Evolutionary conservation across 2,113 vertebrate genomes (phyloP).

Genomic region (Podiceps cristatus): DNA sequence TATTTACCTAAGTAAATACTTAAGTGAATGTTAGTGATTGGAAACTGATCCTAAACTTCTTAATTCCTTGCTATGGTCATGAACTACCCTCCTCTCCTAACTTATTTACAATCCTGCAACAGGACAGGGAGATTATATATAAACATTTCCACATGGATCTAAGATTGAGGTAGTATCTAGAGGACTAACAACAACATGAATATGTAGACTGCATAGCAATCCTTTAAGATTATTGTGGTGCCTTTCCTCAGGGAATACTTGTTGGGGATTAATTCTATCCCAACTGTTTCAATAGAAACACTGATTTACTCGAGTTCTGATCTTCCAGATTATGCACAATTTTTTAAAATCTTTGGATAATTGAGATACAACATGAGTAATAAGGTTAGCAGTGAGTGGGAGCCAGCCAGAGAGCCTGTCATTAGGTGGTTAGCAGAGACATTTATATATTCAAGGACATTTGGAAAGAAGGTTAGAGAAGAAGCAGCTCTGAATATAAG

Average conservation of each 20-base stretch:
- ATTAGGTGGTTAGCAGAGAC: neutral
- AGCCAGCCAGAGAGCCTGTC: neutral
- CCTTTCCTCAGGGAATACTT: neutral
- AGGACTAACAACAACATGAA: neutral
- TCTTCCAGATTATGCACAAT: neutral
- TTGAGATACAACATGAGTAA: neutral
- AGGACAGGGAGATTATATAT: neutral
- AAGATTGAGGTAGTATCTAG: neutral
- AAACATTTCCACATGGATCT: neutral
- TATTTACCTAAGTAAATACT: neutral
- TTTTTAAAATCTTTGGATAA: neutral
- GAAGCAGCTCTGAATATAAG: neutral
- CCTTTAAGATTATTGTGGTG: neutral
- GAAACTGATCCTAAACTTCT: neutral
- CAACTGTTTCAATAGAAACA: neutral
- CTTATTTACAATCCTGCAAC: neutral
- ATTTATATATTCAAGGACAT: neutral
- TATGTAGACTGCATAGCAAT: neutral
- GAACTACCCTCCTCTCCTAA: neutral
- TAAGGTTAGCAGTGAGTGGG: neutral
- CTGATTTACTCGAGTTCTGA: neutral
- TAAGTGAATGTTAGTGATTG: neutral
- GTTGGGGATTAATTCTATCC: neutral
- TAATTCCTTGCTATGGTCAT: neutral
- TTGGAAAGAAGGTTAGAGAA: neutral